A percentile compares a stretch with the other conserved stretches of the same genome.
Conservation (phyloP, 1,140 invertebrate genomes). For the Plectus sambesii region DNA sequence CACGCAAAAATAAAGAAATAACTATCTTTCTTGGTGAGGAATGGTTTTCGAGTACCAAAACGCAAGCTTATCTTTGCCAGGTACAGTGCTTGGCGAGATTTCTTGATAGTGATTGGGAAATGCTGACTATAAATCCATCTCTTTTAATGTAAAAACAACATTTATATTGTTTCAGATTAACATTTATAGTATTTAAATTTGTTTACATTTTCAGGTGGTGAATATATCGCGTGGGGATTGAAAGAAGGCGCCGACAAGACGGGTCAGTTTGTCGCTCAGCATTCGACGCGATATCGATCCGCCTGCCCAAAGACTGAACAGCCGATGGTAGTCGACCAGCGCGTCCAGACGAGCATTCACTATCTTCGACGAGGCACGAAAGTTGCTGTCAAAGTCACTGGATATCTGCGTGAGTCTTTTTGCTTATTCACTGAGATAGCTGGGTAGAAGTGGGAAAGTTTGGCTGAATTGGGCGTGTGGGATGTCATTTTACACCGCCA, state of each 20-base stretch:
- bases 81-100: too few relatives aligned
- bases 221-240: constrained; percentile 19
- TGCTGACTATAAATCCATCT: too few relatives aligned
- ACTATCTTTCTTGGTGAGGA: too few relatives aligned
- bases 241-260: constrained; percentile 12
- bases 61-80: too few relatives aligned
- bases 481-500: too few relatives aligned
- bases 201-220: constrained; percentile 19
- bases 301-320: constrained; percentile 8
- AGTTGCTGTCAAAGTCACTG: constrained; percentile 25
- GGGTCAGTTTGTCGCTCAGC: constrained; percentile 6
- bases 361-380: constrained; percentile 26
- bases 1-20: too few relatives aligned
- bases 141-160: too few relatives aligned
- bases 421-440: constrained; percentile 1
- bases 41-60: too few relatives aligned
- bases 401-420: constrained; percentile 25
- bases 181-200: not conserved
- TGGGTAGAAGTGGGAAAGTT: not conserved
- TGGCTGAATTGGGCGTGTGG: not conserved
- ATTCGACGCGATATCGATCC: constrained; percentile 5
- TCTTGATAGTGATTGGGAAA: too few relatives aligned
- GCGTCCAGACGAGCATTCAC: constrained; percentile 19
- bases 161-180: not conserved
- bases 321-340: constrained; percentile 10